Evolutionary conservation across 1,140 invertebrate species (phyloP).

Genomic region (Odontomachus brunneus): DNA sequence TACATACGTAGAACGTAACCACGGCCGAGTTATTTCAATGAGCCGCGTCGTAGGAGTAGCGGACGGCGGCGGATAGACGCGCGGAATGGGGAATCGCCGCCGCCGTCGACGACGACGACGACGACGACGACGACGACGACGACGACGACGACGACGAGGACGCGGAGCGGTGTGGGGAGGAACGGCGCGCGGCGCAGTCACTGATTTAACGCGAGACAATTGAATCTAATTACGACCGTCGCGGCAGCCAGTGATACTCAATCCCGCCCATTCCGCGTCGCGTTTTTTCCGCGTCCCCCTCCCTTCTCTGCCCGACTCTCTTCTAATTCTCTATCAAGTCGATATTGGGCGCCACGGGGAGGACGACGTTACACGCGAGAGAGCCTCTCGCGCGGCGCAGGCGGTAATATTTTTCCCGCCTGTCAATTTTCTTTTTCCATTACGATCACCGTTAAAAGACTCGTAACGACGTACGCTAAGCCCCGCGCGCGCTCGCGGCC

Average conservation of each 20-base stretch:
- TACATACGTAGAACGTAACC: constrained; percentile 6
- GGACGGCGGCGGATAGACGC: constrained; percentile 76
- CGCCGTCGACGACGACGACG: neutral
- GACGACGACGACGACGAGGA: no score
- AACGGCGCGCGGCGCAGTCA: constrained; percentile 76
- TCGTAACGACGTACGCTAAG: constrained; percentile 41
- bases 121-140: no score
- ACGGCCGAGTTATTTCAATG: constrained; percentile 79
- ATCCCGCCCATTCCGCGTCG: constrained; percentile 62
- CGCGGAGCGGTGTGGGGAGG: constrained; percentile 54
- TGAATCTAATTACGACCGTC: constrained; percentile 85
- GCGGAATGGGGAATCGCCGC: constrained; percentile 74
- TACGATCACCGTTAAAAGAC: constrained; percentile 55
- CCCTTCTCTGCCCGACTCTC: neutral
- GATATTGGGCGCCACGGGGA: constrained; percentile 39
- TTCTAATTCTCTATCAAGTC: constrained; percentile 48
- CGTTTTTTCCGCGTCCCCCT: constrained; percentile 49
- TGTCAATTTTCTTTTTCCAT: constrained; percentile 53
- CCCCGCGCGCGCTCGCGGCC: neutral
- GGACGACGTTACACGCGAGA: no score
- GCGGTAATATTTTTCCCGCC: constrained; percentile 56
- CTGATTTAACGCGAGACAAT: constrained; percentile 86
- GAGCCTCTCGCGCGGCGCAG: constrained; percentile 32
- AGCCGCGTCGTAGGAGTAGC: constrained; percentile 78
- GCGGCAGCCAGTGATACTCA: constrained; percentile 78